Evolutionary conservation across 2,113 vertebrate species (phyloP).

Genomic region (Catagonus wagneri): DNA sequence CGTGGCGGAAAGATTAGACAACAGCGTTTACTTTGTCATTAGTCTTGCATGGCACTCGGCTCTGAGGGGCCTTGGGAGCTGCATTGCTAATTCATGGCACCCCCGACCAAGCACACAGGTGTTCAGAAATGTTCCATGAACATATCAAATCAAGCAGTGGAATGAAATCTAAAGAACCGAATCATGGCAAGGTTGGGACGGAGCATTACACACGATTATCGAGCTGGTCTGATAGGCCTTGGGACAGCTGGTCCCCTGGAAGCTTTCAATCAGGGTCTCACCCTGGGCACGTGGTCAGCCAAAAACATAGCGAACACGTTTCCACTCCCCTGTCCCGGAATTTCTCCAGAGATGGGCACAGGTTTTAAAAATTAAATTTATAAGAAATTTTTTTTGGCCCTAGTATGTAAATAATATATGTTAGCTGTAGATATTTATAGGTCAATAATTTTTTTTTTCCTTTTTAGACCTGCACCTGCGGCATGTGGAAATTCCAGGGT

Average conservation of each 20-base stretch:
- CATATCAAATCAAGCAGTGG: neutral
- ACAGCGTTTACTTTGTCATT: neutral
- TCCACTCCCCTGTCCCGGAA: no score
- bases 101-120: constrained; percentile 6
- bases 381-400: neutral
- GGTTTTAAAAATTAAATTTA: neutral
- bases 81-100: neutral
- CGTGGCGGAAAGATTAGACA: neutral
- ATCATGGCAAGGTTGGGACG: rapidly evolving
- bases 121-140: neutral
- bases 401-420: neutral
- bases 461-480: no score
- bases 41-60: neutral
- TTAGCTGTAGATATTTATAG: neutral
- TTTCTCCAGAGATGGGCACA: neutral
- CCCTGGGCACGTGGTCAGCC: neutral
- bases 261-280: neutral
- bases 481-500: no score
- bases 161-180: neutral
- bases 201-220: rapidly evolving
- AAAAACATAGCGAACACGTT: neutral
- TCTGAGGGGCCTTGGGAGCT: neutral
- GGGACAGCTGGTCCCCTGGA: neutral
- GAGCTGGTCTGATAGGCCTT: neutral
- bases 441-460: neutral